A percentile compares a stretch with the other conserved stretches of the same genome.
Evolutionary conservation across 2,888 invertebrate species (phyloP).

Genomic region (Drosophila hamatofila): DNA sequence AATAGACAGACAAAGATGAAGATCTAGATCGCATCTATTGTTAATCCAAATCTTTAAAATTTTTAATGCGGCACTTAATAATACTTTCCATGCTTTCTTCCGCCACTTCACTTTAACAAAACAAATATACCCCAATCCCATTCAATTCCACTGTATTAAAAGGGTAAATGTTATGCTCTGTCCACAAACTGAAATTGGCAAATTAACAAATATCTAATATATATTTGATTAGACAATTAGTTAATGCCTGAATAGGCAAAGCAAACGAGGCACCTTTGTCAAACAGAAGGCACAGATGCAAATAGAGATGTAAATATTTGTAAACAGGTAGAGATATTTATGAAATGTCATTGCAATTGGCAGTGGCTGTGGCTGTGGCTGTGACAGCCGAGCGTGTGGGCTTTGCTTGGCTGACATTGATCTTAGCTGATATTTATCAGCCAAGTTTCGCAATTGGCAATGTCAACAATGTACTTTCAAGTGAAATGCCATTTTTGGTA

Average conservation of each 20-base stretch:
- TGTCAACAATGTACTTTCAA: constrained; percentile 56
- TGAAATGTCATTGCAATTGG: constrained; percentile 40
- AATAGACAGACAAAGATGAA: background rate
- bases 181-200: constrained; percentile 31
- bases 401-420: constrained; percentile 64
- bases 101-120: background rate
- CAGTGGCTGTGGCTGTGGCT: constrained; percentile 1
- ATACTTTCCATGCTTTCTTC: background rate
- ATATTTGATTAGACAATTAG: constrained; percentile 72
- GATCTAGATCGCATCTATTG: accelerated
- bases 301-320: constrained; percentile 26
- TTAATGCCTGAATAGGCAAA: constrained; percentile 57
- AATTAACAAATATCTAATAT: constrained; percentile 33
- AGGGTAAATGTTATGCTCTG: constrained; percentile 9
- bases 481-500: constrained; percentile 43
- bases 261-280: constrained; percentile 59
- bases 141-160: background rate
- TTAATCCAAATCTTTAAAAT: too few species aligned
- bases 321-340: constrained; percentile 3
- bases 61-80: background rate
- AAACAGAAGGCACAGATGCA: constrained; percentile 34
- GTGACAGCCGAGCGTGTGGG: constrained; percentile 57
- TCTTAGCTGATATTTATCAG: constrained; percentile 49
- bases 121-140: background rate
- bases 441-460: constrained; percentile 64